phyloP scores from a whole-genome alignment of 2,113 vertebrate genomes.

The Alosa alosa region DNA sequence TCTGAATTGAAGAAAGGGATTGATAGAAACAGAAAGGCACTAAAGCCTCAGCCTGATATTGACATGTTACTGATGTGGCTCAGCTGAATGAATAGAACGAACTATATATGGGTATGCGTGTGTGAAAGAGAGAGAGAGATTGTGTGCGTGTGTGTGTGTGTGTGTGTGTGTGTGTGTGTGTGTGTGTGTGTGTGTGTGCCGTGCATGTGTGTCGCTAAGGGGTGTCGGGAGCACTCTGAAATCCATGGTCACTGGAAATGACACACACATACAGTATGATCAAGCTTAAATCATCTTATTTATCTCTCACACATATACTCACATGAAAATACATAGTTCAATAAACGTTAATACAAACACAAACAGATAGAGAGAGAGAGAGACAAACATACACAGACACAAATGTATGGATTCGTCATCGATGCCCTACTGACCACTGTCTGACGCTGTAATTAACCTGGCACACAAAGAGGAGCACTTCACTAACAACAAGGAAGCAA shows the following conservation, averaged over 20 bases:
- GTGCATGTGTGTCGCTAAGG: not conserved
- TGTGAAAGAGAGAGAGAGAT: not conserved
- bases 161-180: not conserved
- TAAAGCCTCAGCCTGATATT: not conserved
- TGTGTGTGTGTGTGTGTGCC: too few species aligned
- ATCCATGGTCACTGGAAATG: not conserved
- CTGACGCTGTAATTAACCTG: constrained; percentile 2
- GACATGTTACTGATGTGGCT: not conserved
- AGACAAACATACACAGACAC: constrained; percentile 29
- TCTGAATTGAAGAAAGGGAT: constrained; percentile 18
- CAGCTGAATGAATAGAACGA: not conserved
- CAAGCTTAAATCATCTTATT: not conserved
- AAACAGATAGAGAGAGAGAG: constrained; percentile 42
- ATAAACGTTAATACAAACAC: not conserved
- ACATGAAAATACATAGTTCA: constrained; percentile 35
- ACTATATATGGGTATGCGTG: not conserved
- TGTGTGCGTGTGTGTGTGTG: not conserved
- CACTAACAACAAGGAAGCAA: not conserved
- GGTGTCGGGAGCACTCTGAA: not conserved
- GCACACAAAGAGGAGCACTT: not conserved
- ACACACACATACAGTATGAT: not conserved
- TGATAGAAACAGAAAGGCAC: constrained; percentile 3
- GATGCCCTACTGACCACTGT: constrained; percentile 39
- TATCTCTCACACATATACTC: not conserved
- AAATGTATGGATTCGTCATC: constrained; percentile 54